Percentiles rank a stretch among this genome's conserved stretches.
Evolutionary conservation across 2,113 vertebrate species (phyloP).

Genomic region (Dasypus novemcinctus): DNA sequence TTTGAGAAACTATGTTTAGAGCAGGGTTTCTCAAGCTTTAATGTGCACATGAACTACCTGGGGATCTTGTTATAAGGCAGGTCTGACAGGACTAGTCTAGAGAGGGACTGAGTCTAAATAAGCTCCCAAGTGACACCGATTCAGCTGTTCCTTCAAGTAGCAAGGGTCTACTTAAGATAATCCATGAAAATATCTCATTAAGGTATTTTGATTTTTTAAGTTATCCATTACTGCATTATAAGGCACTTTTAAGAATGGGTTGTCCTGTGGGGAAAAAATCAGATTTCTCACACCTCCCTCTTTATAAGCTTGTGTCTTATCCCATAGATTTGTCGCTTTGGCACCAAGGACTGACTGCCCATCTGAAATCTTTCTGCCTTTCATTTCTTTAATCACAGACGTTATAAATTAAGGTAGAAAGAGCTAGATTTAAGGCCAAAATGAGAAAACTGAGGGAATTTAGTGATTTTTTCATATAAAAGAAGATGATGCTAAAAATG

Average conservation of each 20-base stretch:
- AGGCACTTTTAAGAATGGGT: background rate
- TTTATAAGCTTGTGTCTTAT: background rate
- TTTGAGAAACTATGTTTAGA: background rate
- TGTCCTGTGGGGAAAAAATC: background rate
- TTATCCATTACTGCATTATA: background rate
- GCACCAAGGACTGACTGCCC: background rate
- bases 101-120: background rate
- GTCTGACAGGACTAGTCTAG: background rate
- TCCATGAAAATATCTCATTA: background rate
- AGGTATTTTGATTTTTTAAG: background rate
- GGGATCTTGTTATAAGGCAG: conserved; percentile 36
- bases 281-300: background rate
- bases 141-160: background rate
- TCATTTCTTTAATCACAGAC: background rate
- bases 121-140: background rate
- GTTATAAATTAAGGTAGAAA: background rate
- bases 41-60: accelerated
- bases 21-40: background rate
- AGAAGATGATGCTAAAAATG: background rate
- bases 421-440: background rate
- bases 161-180: conserved; percentile 6
- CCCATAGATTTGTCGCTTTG: background rate
- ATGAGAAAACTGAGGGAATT: background rate
- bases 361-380: background rate
- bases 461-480: background rate